These are phyloP conservation scores for Semnopithecus entellus DNA, from an alignment of 2,113 vertebrate genomes.

Conservation along the genomic window DNA sequence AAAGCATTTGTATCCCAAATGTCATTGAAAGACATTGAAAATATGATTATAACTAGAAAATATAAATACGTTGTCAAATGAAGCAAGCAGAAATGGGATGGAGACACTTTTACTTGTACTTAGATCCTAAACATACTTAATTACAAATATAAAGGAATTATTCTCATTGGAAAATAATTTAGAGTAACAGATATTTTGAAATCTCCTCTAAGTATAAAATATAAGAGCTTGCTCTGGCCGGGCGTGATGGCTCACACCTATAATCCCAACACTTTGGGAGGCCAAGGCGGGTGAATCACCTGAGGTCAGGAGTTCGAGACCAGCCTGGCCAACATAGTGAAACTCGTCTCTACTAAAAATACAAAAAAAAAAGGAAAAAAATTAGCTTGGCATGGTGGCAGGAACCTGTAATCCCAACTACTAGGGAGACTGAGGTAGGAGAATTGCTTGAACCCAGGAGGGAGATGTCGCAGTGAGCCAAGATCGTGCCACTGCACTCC, in stretches of 20 bases:
- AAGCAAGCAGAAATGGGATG: background rate
- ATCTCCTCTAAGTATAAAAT: background rate
- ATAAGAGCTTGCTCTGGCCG: background rate
- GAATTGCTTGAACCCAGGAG: too few species aligned
- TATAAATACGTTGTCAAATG: background rate
- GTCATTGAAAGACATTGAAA: background rate
- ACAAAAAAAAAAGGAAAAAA: too few species aligned
- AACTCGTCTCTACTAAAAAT: too few species aligned
- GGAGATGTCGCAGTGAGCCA: too few species aligned
- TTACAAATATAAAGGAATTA: background rate
- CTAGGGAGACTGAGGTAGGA: too few species aligned
- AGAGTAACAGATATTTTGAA: background rate
- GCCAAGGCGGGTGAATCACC: too few species aligned
- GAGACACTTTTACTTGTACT: background rate
- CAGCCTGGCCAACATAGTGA: too few species aligned
- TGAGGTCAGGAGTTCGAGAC: too few species aligned
- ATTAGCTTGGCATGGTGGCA: too few species aligned
- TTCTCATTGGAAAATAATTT: background rate
- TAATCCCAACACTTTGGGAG: too few species aligned
- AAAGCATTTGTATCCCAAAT: background rate
- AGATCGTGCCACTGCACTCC: too few species aligned
- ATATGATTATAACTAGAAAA: background rate
- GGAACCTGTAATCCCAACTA: too few species aligned
- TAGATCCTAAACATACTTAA: background rate
- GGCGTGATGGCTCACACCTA: rapidly evolving